Percentiles rank a stretch among this genome's conserved stretches.
Evolutionary conservation across 2,797 vertebrate genomes (phyloP).

Genomic region (Aldrovandia affinis): DNA sequence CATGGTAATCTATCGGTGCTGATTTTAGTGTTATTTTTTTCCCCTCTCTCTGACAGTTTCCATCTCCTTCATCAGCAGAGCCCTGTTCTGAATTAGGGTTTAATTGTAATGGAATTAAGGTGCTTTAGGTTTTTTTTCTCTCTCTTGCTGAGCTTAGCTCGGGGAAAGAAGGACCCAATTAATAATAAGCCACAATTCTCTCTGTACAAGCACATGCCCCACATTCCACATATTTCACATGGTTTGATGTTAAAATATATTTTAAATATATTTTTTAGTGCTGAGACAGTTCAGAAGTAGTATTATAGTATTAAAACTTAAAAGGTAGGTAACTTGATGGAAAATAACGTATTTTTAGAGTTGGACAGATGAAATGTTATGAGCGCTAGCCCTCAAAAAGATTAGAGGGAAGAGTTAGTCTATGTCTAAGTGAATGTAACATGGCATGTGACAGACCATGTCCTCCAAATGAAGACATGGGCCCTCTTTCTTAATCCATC

Average conservation of each 20-base stretch:
- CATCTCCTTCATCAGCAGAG: slow-evolving; percentile 8
- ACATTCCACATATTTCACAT: slow-evolving; percentile 12
- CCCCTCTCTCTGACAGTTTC: neutral
- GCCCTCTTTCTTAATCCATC: neutral
- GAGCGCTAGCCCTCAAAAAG: neutral
- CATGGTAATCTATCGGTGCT: neutral
- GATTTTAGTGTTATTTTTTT: neutral
- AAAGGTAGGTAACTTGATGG: too few relatives aligned
- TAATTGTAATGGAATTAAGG: slow-evolving; percentile 19
- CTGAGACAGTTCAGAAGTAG: neutral
- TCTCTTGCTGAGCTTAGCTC: neutral
- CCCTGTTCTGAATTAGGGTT: slow-evolving; percentile 17
- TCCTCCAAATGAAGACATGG: neutral
- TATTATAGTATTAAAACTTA: neutral
- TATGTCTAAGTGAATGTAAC: neutral
- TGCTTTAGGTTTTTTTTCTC: neutral
- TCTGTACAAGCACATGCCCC: neutral
- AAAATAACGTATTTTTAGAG: too few relatives aligned
- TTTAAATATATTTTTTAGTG: neutral
- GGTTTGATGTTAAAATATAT: neutral
- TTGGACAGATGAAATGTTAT: too few relatives aligned
- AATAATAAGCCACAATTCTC: neutral
- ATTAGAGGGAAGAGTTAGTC: neutral
- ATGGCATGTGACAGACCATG: too few relatives aligned
- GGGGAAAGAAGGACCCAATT: neutral